Evolutionary conservation across 2,797 vertebrate genomes (phyloP).

Genomic region (Pempheris klunzingeri): DNA sequence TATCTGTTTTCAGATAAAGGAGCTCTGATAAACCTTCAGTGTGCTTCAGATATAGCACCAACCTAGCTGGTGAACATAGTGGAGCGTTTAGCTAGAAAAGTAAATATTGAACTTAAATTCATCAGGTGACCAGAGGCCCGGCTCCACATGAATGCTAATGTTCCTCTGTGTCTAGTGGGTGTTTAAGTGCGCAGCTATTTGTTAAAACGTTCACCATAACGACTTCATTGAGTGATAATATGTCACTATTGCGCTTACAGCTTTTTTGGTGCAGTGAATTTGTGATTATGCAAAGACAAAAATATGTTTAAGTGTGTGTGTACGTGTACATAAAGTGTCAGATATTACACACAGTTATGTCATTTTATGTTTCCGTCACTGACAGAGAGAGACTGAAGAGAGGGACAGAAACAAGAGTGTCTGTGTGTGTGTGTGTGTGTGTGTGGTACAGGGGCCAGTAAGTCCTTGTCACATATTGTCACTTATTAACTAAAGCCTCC

Average conservation of each 20-base stretch:
- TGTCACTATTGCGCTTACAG: neutral
- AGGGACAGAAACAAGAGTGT: conserved; percentile 18
- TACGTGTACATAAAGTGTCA: conserved; percentile 5
- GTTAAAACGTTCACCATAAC: neutral
- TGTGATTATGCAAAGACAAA: neutral
- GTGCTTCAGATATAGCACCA: too few species aligned
- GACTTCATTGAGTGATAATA: neutral
- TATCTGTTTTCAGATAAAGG: neutral
- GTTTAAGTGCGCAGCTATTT: neutral
- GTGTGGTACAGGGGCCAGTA: conserved; percentile 14
- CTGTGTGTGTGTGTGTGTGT: conserved; percentile 17
- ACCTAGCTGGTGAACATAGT: neutral
- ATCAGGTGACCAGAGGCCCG: too few species aligned
- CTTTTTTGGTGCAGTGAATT: neutral
- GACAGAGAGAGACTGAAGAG: neutral
- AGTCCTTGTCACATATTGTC: conserved; percentile 58
- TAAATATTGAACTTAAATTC: neutral
- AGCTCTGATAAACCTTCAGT: neutral
- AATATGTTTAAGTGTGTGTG: neutral
- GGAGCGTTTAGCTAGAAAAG: neutral
- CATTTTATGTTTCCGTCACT: neutral
- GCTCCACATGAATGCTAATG: neutral
- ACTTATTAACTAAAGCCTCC: conserved; percentile 77
- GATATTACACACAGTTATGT: conserved; percentile 14
- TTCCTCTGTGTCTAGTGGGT: neutral